phyloP scores from a whole-genome alignment of 2,113 vertebrate genomes.

The Epinephelus cyanopodus region DNA sequence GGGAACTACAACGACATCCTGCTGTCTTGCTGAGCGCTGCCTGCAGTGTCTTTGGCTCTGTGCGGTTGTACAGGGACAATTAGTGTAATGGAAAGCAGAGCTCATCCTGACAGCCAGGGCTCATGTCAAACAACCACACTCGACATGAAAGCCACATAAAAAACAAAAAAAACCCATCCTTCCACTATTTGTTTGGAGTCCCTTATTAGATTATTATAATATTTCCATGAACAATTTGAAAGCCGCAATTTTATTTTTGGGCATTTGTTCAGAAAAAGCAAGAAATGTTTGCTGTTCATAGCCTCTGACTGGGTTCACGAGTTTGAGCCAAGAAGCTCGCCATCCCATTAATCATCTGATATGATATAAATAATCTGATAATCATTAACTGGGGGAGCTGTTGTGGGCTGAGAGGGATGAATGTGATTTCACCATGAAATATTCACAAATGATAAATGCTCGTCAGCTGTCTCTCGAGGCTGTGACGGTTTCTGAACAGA shows the following conservation, averaged over 20 bases:
- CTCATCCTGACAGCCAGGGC: conserved; percentile 33
- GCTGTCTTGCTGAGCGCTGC: conserved; percentile 27
- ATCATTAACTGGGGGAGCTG: conserved; percentile 21
- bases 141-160: not conserved
- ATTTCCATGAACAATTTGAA: not conserved
- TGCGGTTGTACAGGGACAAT: conserved; percentile 32
- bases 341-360: conserved; percentile 20
- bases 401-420: conserved; percentile 23
- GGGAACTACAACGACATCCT: conserved; percentile 21
- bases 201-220: conserved; percentile 7
- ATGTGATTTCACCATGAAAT: conserved; percentile 41
- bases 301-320: not conserved
- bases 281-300: not conserved
- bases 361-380: conserved; percentile 36
- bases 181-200: not conserved
- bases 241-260: not conserved
- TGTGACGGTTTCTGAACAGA: conserved; percentile 18
- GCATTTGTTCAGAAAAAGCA: not conserved
- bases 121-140: conserved; percentile 32
- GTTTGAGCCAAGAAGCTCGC: not conserved
- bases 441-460: conserved; percentile 41
- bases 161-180: not conserved
- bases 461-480: conserved; percentile 19
- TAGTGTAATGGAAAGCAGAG: conserved; percentile 65
- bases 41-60: conserved; percentile 36